Base-by-base conservation (phyloP, 1,140 invertebrate species). In the Akabosia matsudoensis region DNA sequence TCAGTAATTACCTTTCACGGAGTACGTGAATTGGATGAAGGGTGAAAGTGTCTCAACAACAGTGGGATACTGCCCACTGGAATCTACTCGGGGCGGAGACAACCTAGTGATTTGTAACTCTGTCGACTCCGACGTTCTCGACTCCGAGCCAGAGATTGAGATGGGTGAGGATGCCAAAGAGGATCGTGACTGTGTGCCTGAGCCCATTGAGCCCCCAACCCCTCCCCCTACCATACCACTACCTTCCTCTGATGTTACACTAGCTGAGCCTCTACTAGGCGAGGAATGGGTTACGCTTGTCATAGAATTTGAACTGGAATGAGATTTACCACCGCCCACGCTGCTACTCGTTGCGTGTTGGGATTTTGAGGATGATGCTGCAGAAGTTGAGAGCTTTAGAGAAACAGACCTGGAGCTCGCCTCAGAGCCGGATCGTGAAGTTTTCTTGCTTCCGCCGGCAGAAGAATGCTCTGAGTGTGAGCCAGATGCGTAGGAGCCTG, bases 91-190 rank as follows among this genome's bases (percentile, higher is more conserved):
- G 26, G 79, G 79, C 14, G 79, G 79, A 52, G 71, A 74, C 45
- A 80, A 72, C 34, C 79, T 24, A 30, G 79, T 80, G 54, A 80
- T 75, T 73, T 78, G 79, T 28, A 80, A 74, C 74, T 80, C 79
- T 30, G 79, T 80, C 3, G 79, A 80, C 56, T 80, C 79, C n/a
- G 79, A 80, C 4, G 76, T 80, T 24, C 76, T 54, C 37, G 76
- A 78, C 52, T 80, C 79, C 37, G 74, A 77, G 30, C 77, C 77
- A 34, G 78, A 79, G 33, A 80, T 76, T n/a, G 79, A 80, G 33
- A 80, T 75, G 28, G 79, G 79, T 28, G 79, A 79, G 16, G 79
- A 79, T 45, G 79, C 74, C 18, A 74, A 34, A 28, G 79, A 79
- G n/a, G 79, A 77, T 22, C 79, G 70, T n/a, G 76, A 77, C 22